phyloP scores from a whole-genome alignment of 2,797 vertebrate genomes.

The Ataeniobius toweri region DNA sequence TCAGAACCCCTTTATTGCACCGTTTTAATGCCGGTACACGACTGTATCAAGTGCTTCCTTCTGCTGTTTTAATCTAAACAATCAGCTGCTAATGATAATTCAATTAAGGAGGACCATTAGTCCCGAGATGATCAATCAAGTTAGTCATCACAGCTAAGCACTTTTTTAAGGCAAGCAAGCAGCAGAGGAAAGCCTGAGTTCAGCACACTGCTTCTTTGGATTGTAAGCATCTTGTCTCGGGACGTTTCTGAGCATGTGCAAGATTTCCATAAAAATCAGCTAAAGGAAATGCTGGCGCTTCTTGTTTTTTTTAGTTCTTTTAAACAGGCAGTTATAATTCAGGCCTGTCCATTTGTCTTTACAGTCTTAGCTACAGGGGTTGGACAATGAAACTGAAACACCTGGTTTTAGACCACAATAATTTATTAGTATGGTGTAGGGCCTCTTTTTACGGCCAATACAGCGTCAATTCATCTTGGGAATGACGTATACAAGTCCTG shows the following conservation, averaged over 20 bases:
- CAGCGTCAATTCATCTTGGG: no score
- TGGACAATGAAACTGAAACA: no score
- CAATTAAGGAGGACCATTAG: conserved; percentile 69
- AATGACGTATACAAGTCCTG: no score
- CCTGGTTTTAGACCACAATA: no score
- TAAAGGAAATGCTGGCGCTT: conserved; percentile 5
- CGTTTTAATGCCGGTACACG: conserved; percentile 34
- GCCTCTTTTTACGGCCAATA: no score
- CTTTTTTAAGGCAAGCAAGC: conserved; percentile 43
- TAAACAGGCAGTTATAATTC: not conserved
- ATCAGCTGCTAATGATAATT: conserved; percentile 61
- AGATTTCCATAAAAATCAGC: conserved; percentile 1
- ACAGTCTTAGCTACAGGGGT: not conserved
- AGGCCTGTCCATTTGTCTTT: conserved; percentile 3
- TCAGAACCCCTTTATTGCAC: conserved; percentile 19
- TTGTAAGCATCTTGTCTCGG: conserved; percentile 52
- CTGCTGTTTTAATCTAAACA: conserved; percentile 60
- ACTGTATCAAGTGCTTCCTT: conserved; percentile 39
- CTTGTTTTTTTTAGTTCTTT: not conserved
- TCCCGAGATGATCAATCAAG: conserved; percentile 56
- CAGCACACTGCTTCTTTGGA: conserved; percentile 64
- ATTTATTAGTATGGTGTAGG: no score
- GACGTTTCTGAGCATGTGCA: conserved; percentile 10
- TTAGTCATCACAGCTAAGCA: conserved; percentile 71
- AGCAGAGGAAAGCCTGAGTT: conserved; percentile 61